Evolutionary conservation across 2,113 vertebrate genomes (phyloP).

Genomic region (Merops nubicus): DNA sequence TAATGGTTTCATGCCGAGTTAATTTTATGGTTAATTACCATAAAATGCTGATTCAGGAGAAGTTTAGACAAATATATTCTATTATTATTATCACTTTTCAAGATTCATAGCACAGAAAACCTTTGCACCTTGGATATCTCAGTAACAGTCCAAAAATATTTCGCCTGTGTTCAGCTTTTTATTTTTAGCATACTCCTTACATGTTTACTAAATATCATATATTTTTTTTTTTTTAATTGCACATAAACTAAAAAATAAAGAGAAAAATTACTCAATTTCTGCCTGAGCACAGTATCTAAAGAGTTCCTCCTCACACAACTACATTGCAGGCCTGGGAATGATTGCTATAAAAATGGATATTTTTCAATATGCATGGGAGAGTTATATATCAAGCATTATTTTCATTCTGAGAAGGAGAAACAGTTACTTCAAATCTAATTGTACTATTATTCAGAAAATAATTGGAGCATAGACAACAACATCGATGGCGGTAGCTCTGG

Average conservation of each 20-base stretch:
- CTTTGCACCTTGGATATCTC: neutral
- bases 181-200: neutral
- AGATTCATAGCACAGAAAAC: neutral
- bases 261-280: neutral
- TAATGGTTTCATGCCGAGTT: too few species aligned
- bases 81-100: neutral
- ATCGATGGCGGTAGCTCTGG: fast-evolving
- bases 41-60: neutral
- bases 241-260: neutral
- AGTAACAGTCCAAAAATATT: neutral
- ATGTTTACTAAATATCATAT: neutral
- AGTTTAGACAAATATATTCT: neutral
- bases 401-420: neutral
- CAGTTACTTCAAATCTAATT: neutral
- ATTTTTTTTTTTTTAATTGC: too few species aligned
- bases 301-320: neutral
- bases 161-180: neutral
- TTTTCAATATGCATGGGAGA: neutral
- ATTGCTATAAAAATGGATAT: neutral
- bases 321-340: neutral
- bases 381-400: neutral
- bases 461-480: neutral
- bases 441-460: neutral
- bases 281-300: neutral
- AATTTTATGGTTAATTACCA: neutral